Base-by-base conservation (phyloP, 2,113 vertebrate genomes). In the Numida meleagris region DNA sequence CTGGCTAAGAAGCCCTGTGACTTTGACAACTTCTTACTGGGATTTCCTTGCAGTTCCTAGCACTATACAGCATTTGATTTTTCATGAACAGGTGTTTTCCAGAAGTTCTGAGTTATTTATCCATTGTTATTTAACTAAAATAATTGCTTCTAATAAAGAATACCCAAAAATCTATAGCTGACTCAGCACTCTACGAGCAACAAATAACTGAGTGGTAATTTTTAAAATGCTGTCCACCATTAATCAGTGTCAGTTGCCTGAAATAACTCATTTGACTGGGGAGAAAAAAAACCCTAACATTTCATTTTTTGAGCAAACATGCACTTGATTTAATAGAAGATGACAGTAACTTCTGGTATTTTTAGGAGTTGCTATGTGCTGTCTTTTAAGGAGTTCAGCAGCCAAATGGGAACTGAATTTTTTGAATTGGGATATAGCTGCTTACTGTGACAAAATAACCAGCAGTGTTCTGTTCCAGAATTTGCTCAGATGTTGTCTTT, bases 1-100 rank as follows among this genome's bases (percentile, higher is more conserved):
- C 50, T 51, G 25, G 13, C 50, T 27, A 24, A 24, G 57, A 10
- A 59, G 2, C 34, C 29, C 3, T 0, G 8, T 0, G 2, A 53
- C 5, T 65, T 79, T 70, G 5, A 17, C 82, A 51, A 20, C 9
- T 42, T 4, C 31, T 11, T 2, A 1, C 12, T 1, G 3, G 20
- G 18, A 36, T 58, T 76, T 51, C 46, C 89, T 45, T 63, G 29
- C 46, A 87, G 51, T 51, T 2, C 3, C 9, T 55, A 33, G 21
- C 24, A 12, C 4, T 38, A 21, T 38, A 61, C 34, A 83, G 43
- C 18, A 66, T n/a, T 20, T 62, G 21, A 19, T 61, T 17, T 73
- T 66, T 58, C 23, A 40, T 36, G 81, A 77, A 70, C n/a, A 80
- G 20, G 24, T 66, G 12, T n/a, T 66, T 90, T 90, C 10, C 3